Conservation (phyloP, 2,113 vertebrate genomes). For the Archocentrus centrarchus region DNA sequence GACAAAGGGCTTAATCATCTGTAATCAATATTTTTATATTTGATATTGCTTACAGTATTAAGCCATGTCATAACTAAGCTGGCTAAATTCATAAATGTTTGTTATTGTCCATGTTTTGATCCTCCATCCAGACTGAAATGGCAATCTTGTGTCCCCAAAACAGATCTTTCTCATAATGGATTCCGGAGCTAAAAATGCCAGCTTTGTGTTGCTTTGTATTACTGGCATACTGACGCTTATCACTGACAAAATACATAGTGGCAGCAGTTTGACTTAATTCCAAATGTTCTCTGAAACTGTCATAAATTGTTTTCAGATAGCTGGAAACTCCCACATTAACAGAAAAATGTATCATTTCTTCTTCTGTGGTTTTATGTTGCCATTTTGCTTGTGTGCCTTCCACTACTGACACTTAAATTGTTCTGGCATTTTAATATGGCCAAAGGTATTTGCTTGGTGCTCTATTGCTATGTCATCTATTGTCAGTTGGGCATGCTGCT, state of each 20-base stretch:
- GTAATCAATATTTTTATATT: neutral
- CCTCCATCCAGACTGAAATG: neutral
- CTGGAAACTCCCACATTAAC: neutral
- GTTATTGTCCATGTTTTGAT: neutral
- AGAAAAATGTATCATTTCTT: neutral
- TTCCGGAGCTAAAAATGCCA: neutral
- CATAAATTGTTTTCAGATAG: neutral
- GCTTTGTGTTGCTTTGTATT: neutral
- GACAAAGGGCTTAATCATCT: no score
- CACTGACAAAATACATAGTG: neutral
- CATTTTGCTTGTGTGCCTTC: neutral
- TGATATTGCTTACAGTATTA: neutral
- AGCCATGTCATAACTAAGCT: neutral
- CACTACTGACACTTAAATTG: neutral
- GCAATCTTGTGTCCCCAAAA: neutral
- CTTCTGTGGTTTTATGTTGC: neutral
- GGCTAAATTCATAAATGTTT: neutral
- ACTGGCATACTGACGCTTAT: neutral
- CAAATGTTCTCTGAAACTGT: neutral
- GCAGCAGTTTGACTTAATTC: neutral
- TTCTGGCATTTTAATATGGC: neutral
- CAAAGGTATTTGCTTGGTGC: neutral
- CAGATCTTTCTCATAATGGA: neutral
- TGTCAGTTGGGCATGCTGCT: neutral
- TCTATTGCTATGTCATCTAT: neutral